Conservation (phyloP, 2,888 invertebrate species). For the Julus scanicus region DNA sequence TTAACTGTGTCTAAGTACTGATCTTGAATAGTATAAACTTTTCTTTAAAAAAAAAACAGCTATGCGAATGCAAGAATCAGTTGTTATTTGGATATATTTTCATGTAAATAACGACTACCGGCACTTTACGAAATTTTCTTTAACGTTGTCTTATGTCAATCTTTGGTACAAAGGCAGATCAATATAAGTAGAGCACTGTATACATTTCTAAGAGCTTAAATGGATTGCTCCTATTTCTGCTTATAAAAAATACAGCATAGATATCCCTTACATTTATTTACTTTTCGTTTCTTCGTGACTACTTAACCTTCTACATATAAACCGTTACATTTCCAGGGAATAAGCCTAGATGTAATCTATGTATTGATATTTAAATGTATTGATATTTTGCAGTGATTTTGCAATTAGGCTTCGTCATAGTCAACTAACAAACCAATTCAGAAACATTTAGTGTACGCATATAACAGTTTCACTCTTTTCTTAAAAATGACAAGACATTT, state of each 20-base stretch:
- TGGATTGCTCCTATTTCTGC: background rate
- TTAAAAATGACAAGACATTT: background rate
- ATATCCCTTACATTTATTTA: background rate
- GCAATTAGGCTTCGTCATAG: background rate
- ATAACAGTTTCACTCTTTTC: too few relatives aligned
- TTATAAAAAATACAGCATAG: background rate
- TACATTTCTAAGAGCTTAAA: background rate
- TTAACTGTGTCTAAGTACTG: too few relatives aligned
- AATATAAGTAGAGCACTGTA: background rate
- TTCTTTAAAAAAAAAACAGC: too few relatives aligned
- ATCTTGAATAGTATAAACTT: too few relatives aligned
- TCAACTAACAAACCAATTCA: background rate
- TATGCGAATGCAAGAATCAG: background rate
- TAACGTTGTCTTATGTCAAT: background rate
- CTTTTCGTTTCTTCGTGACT: background rate
- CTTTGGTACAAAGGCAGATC: background rate
- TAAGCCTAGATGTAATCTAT: background rate
- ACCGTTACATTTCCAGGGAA: conserved; percentile 2
- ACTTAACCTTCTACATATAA: background rate
- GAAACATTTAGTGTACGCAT: background rate
- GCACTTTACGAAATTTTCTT: background rate
- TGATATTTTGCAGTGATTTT: conserved; percentile 4
- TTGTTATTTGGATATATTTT: background rate
- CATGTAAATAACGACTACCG: background rate
- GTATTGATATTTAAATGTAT: background rate